Evolutionary conservation across 2,888 invertebrate species (phyloP).

Genomic region (Graphium colonna): DNA sequence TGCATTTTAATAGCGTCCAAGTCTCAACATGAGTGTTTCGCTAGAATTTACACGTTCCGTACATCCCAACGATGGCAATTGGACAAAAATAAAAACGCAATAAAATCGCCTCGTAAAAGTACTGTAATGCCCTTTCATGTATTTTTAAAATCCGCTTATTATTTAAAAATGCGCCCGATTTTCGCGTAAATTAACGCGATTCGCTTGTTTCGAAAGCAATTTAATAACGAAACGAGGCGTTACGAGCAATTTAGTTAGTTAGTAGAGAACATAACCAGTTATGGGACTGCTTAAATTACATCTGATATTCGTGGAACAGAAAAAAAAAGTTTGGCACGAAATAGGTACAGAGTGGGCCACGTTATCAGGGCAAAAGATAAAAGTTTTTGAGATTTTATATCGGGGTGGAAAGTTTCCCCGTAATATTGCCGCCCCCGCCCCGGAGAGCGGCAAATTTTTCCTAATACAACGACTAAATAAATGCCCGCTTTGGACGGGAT

Average conservation of each 20-base stretch:
- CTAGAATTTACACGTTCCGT: constrained; percentile 69
- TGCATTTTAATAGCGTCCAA: constrained; percentile 63
- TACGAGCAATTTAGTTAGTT: not conserved
- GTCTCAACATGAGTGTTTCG: constrained; percentile 60
- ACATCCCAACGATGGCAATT: constrained; percentile 71
- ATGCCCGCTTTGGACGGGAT: not conserved
- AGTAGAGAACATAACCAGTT: not conserved
- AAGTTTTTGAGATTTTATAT: constrained; percentile 70
- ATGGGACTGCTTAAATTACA: no score
- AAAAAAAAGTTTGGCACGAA: not conserved
- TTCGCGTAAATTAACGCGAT: constrained; percentile 34
- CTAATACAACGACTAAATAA: constrained; percentile 23
- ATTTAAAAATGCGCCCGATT: constrained; percentile 29
- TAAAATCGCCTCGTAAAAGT: constrained; percentile 73
- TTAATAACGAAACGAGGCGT: not conserved
- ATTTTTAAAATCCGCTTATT: constrained; percentile 49
- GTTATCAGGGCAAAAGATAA: constrained; percentile 64
- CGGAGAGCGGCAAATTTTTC: constrained; percentile 25
- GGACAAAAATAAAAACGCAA: constrained; percentile 70
- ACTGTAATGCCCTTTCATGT: constrained; percentile 56
- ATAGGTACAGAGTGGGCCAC: constrained; percentile 38
- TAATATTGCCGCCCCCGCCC: constrained; percentile 40
- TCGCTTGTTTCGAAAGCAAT: constrained; percentile 19
- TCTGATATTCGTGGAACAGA: no score
- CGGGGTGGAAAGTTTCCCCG: constrained; percentile 56